A percentile compares a stretch with the other conserved stretches of the same genome.
Evolutionary conservation across 2,797 vertebrate species (phyloP).

Genomic region (Cichlasoma orientale): DNA sequence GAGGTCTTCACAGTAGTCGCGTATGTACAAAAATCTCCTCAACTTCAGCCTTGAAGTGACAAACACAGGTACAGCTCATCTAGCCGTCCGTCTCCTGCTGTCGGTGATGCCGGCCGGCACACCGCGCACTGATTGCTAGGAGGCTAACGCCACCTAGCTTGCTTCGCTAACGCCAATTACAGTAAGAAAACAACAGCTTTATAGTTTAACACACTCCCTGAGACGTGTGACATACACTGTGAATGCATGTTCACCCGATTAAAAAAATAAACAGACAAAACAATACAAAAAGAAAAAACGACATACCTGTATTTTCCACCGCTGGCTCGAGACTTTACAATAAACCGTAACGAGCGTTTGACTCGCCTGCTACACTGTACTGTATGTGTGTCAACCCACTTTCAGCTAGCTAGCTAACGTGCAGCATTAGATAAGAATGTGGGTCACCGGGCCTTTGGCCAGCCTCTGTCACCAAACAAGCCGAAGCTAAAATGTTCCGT

Average conservation of each 20-base stretch:
- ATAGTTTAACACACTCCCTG: constrained; percentile 34
- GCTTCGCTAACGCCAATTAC: constrained; percentile 42
- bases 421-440: constrained; percentile 74
- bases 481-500: constrained; percentile 25
- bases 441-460: constrained; percentile 68
- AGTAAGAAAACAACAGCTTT: constrained; percentile 36
- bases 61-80: not conserved
- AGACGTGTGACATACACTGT: constrained; percentile 17
- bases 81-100: not conserved
- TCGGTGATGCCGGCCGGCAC: constrained; percentile 54
- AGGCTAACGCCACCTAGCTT: constrained; percentile 60
- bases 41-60: not conserved
- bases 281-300: not conserved
- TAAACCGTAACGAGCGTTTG: not conserved
- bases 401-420: constrained; percentile 62
- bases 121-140: constrained; percentile 43
- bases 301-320: not conserved
- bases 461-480: constrained; percentile 51
- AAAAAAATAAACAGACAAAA: not conserved
- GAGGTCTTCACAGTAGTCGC: not conserved
- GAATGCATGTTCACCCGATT: not conserved
- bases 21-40: not conserved
- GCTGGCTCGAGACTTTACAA: constrained; percentile 9
- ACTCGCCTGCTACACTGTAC: constrained; percentile 23
- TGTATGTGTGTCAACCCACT: constrained; percentile 58